Conservation (phyloP, 1,140 invertebrate genomes). For the Aradophagus sp. region DNA sequence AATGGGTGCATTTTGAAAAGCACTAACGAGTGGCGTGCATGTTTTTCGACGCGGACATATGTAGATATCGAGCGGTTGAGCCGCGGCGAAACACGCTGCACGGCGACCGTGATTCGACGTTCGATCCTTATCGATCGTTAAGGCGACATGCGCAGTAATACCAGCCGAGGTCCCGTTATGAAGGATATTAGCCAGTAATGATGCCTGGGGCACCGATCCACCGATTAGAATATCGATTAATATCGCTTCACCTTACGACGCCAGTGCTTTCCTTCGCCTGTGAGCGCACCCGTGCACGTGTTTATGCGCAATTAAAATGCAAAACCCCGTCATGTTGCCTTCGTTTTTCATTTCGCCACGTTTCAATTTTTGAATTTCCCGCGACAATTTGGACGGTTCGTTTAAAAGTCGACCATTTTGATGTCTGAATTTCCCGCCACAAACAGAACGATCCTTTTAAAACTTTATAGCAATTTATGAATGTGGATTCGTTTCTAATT, state of each 20-base stretch:
- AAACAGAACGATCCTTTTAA: no score
- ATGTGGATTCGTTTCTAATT: no score
- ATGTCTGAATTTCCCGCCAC: no score
- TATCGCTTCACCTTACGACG: constrained; percentile 60
- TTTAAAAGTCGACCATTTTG: no score
- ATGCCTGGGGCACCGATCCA: constrained; percentile 61
- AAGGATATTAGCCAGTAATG: constrained; percentile 65
- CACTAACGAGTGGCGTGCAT: constrained; percentile 25
- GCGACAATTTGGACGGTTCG: no score
- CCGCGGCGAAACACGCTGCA: constrained; percentile 45
- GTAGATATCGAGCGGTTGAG: constrained; percentile 39
- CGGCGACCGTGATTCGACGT: constrained; percentile 55
- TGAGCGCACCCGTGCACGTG: constrained; percentile 6
- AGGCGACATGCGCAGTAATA: constrained; percentile 57
- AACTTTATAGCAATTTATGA: no score
- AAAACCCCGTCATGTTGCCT: not conserved
- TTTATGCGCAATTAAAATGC: constrained; percentile 21
- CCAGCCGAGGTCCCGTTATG: constrained; percentile 62
- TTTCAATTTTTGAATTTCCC: constrained; percentile 14
- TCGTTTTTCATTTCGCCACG: no score
- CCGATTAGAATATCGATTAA: constrained; percentile 70
- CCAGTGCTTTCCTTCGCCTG: constrained; percentile 34
- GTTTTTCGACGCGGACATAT: constrained; percentile 42
- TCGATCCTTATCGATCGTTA: constrained; percentile 59
- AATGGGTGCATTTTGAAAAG: constrained; percentile 21